Evolutionary conservation across 2,888 invertebrate species (phyloP).

Genomic region (Loripinus fragilis): DNA sequence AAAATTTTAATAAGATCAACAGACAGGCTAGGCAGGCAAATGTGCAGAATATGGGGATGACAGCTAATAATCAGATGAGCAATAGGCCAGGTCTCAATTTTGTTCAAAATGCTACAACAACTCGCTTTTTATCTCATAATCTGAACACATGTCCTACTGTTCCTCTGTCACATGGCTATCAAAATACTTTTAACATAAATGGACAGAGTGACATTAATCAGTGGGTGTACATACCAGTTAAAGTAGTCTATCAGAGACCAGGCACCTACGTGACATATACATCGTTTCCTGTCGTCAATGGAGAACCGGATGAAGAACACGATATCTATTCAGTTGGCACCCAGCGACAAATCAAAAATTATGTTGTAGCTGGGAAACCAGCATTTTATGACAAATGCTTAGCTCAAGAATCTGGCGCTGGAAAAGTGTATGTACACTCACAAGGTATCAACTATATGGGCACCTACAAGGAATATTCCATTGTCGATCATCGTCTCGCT

Average conservation of each 20-base stretch:
- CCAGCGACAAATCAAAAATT: constrained; percentile 56
- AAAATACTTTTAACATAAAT: constrained; percentile 75
- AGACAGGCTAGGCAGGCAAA: neutral
- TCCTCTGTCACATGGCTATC: constrained; percentile 57
- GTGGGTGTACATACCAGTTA: constrained; percentile 76
- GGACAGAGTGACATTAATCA: constrained; percentile 70
- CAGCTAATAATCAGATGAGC: neutral
- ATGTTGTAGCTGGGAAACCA: constrained; percentile 50
- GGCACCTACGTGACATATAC: constrained; percentile 65
- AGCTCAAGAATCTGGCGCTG: constrained; percentile 60
- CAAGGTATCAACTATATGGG: constrained; percentile 76
- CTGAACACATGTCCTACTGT: constrained; percentile 48
- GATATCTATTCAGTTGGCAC: constrained; percentile 72
- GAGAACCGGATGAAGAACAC: constrained; percentile 51
- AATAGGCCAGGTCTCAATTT: neutral
- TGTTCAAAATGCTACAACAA: neutral
- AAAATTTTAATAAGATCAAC: neutral
- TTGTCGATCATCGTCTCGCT: constrained; percentile 73
- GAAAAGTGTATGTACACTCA: constrained; percentile 71
- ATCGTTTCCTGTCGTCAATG: constrained; percentile 70
- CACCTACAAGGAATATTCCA: constrained; percentile 73
- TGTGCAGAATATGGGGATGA: neutral
- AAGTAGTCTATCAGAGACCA: constrained; percentile 72
- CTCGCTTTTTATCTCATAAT: neutral
- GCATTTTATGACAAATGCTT: constrained; percentile 57